phyloP scores from a whole-genome alignment of 2,113 vertebrate species.

The Callorhinus ursinus region DNA sequence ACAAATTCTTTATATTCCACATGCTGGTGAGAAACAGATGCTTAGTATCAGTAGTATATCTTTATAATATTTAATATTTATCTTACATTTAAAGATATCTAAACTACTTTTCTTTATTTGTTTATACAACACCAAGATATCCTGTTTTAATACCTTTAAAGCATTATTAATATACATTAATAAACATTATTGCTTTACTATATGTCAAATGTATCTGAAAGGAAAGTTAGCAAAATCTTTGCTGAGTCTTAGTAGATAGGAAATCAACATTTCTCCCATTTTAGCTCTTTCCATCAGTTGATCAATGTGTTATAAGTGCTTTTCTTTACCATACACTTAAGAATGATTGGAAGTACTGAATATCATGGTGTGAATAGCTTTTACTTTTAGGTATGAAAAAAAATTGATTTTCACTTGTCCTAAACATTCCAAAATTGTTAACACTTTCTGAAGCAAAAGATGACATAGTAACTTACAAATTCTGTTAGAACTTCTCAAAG shows the following conservation, averaged over 20 bases:
- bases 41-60: neutral
- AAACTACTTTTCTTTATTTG: neutral
- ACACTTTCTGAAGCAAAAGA: conserved; percentile 65
- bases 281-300: neutral
- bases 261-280: neutral
- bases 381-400: conserved; percentile 68
- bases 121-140: neutral
- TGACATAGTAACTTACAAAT: conserved; percentile 46
- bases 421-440: conserved; percentile 76
- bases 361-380: conserved; percentile 70
- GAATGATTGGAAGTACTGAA: conserved; percentile 43
- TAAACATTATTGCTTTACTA: neutral
- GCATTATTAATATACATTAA: neutral
- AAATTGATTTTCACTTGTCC: conserved; percentile 82
- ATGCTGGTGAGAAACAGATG: neutral
- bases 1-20: neutral
- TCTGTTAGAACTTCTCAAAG: conserved; percentile 62
- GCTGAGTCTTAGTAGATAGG: neutral
- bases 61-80: neutral
- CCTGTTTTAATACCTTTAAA: neutral
- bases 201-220: neutral
- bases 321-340: conserved; percentile 3
- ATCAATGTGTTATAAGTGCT: neutral
- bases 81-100: neutral
- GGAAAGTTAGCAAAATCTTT: neutral